phyloP scores from a whole-genome alignment of 2,797 vertebrate species.

The Toxotes lorentzi region DNA sequence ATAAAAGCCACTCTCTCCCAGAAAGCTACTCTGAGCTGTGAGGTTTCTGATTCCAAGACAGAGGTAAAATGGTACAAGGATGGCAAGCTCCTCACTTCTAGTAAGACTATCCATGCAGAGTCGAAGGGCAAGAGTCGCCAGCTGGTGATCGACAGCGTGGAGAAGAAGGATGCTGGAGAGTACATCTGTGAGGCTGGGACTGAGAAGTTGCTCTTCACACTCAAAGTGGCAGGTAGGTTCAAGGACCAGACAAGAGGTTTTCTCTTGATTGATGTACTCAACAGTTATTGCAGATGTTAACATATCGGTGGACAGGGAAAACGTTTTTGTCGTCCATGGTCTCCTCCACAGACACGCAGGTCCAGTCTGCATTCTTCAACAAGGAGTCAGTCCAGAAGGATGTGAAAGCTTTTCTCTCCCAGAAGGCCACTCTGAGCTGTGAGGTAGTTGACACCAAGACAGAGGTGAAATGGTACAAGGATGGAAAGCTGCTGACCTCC shows the following conservation, averaged over 20 bases:
- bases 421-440: slow-evolving; percentile 82
- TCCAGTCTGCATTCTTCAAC: slow-evolving; percentile 71
- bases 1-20: slow-evolving; percentile 71
- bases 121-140: not conserved
- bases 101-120: slow-evolving; percentile 68
- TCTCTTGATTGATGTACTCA: not conserved
- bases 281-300: not conserved
- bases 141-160: slow-evolving; percentile 80
- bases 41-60: slow-evolving; percentile 80
- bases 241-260: not conserved
- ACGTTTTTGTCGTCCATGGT: not conserved
- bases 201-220: slow-evolving; percentile 82
- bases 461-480: slow-evolving; percentile 88
- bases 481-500: slow-evolving; percentile 81
- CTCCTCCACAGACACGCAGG: slow-evolving; percentile 43
- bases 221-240: slow-evolving; percentile 76
- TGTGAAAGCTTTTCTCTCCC: slow-evolving; percentile 72
- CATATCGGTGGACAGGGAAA: not conserved
- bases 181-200: slow-evolving; percentile 83
- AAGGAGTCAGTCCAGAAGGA: slow-evolving; percentile 83
- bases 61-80: slow-evolving; percentile 87
- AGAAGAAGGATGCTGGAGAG: slow-evolving; percentile 82
- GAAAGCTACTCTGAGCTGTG: slow-evolving; percentile 80
- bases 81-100: slow-evolving; percentile 77
- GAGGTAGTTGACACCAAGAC: slow-evolving; percentile 83